These are phyloP conservation scores for Fabriciana adippe DNA, from an alignment of 2,888 invertebrate species.

Conservation along the genomic window DNA sequence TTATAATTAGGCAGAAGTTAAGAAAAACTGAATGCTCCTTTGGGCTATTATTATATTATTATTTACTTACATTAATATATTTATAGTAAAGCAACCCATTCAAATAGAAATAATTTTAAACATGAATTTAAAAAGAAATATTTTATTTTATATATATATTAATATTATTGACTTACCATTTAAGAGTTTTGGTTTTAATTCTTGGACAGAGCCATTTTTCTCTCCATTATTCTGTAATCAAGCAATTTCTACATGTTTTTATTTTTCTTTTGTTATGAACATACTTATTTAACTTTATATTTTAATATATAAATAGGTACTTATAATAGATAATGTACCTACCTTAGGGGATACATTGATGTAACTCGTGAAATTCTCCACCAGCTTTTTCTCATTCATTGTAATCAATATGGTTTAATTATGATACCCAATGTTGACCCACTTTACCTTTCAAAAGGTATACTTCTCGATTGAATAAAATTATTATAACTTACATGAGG, in stretches of 20 bases:
- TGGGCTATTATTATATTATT: no score
- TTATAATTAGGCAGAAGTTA: no score
- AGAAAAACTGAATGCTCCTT: no score
- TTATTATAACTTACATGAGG: constrained; percentile 44
- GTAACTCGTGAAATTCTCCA: constrained; percentile 82
- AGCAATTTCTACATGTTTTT: not conserved
- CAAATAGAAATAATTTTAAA: not conserved
- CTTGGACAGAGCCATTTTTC: constrained; percentile 77
- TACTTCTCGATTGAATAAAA: constrained; percentile 40
- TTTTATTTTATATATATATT: not conserved
- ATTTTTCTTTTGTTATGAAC: not conserved
- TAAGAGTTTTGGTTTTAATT: constrained; percentile 77
- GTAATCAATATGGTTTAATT: constrained; percentile 55
- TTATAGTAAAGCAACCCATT: no score
- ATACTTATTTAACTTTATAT: not conserved
- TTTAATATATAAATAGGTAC: constrained; percentile 22
- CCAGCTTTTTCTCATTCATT: constrained; percentile 81
- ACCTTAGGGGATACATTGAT: constrained; percentile 74
- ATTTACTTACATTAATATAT: no score
- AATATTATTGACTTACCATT: constrained; percentile 69
- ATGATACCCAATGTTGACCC: constrained; percentile 60
- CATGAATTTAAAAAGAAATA: not conserved
- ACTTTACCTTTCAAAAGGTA: constrained; percentile 53
- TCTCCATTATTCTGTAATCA: constrained; percentile 76
- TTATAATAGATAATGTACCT: constrained; percentile 42